Percentiles rank a stretch among this genome's conserved stretches.
Evolutionary conservation across 1,140 invertebrate species (phyloP).

Genomic region (Heliothis subflexa): DNA sequence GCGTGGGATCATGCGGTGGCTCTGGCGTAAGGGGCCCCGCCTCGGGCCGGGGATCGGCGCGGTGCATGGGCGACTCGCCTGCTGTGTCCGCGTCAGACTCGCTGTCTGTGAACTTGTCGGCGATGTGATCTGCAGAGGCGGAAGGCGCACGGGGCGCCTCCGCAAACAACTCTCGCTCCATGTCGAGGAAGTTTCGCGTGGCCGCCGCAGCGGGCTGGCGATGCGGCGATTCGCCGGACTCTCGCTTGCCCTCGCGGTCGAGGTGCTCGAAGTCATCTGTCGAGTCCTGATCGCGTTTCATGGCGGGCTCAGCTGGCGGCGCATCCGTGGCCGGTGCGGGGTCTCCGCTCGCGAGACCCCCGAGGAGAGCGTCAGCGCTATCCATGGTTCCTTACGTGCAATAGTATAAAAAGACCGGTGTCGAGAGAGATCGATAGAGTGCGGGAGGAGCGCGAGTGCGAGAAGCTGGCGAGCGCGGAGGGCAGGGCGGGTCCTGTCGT

Average conservation of each 20-base stretch:
- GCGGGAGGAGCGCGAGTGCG: conserved; percentile 65
- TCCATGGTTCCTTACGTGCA: conserved; percentile 65
- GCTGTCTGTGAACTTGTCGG: conserved; percentile 85
- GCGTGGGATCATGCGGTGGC: conserved; percentile 68
- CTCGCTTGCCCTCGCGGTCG: conserved; percentile 82
- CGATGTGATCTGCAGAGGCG: conserved; percentile 76
- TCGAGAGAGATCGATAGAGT: conserved; percentile 70
- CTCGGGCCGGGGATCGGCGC: conserved; percentile 65
- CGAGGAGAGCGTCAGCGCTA: conserved; percentile 70
- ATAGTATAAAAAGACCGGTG: conserved; percentile 43
- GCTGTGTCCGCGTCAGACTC: conserved; percentile 83
- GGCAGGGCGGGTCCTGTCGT: conserved; percentile 69
- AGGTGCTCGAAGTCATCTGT: conserved; percentile 91
- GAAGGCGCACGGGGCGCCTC: conserved; percentile 74
- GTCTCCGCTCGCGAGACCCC: conserved; percentile 73
- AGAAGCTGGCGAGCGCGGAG: conserved; percentile 57
- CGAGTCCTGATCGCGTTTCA: conserved; percentile 89
- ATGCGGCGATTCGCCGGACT: conserved; percentile 67
- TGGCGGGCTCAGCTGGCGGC: conserved; percentile 55
- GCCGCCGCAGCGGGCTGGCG: conserved; percentile 75
- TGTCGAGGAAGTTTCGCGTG: conserved; percentile 86
- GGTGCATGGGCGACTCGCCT: conserved; percentile 75
- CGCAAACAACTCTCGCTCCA: conserved; percentile 82
- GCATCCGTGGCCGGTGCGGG: conserved; percentile 55
- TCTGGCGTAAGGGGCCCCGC: conserved; percentile 62